Percentiles rank a stretch among this genome's conserved stretches.
Conservation (phyloP, 2,888 invertebrate genomes). For the Luperina testacea region DNA sequence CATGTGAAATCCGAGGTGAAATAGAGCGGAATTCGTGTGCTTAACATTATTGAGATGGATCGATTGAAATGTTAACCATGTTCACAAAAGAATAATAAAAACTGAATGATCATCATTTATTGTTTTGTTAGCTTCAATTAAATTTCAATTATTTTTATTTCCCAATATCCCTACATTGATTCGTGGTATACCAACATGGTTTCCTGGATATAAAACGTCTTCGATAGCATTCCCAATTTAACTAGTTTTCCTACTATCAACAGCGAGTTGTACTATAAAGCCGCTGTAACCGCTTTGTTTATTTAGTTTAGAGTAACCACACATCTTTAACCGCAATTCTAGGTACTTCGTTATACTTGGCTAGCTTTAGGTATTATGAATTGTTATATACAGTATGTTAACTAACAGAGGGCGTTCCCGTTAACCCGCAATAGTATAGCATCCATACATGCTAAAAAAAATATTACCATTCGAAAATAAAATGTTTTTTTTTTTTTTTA, state of each 20-base stretch:
- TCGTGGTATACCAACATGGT: neutral
- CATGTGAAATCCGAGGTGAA: constrained; percentile 49
- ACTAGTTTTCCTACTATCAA: constrained; percentile 43
- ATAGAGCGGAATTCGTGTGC: constrained; percentile 43
- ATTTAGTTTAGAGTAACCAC: constrained; percentile 56
- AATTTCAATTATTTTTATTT: neutral
- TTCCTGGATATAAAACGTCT: constrained; percentile 38
- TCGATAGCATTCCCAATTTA: constrained; percentile 29
- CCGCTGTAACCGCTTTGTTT: constrained; percentile 50
- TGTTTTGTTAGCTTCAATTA: neutral
- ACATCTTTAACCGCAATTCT: constrained; percentile 52
- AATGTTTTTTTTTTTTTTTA: no score
- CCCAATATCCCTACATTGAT: neutral
- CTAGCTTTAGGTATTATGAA: constrained; percentile 15
- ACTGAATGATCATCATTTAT: neutral
- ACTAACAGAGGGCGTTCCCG: no score
- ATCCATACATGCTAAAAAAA: no score
- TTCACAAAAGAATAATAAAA: constrained; percentile 11
- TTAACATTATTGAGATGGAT: constrained; percentile 53
- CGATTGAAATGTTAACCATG: constrained; percentile 39
- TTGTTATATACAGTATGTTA: no score
- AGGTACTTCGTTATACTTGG: constrained; percentile 11
- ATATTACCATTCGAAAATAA: no score
- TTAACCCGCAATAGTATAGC: no score
- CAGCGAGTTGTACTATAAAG: constrained; percentile 42